Evolutionary conservation across 2,888 invertebrate genomes (phyloP).

Genomic region (Sycophila texana): DNA sequence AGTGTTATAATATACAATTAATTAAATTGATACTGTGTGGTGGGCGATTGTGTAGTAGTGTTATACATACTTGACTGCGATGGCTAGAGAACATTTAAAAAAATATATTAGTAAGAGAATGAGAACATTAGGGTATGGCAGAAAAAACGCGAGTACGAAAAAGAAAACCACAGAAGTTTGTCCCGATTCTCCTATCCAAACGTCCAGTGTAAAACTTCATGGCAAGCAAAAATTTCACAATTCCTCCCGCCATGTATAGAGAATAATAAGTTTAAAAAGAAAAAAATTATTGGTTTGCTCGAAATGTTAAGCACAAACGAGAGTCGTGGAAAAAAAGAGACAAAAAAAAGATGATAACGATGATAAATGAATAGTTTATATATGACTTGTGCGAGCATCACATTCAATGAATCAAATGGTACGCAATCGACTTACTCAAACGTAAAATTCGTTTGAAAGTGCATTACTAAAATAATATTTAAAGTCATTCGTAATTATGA

Average conservation of each 20-base stretch:
- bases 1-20: neutral
- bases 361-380: constrained; percentile 47
- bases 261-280: constrained; percentile 44
- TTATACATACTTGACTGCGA: constrained; percentile 50
- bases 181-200: constrained; percentile 54
- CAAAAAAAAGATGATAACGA: constrained; percentile 26
- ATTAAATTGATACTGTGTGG: constrained; percentile 37
- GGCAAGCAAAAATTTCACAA: constrained; percentile 52
- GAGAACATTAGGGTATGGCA: constrained; percentile 30
- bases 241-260: constrained; percentile 52
- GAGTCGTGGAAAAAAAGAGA: constrained; percentile 19
- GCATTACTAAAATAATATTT: constrained; percentile 22
- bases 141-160: constrained; percentile 35
- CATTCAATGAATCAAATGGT: constrained; percentile 59
- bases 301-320: constrained; percentile 41
- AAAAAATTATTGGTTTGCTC: constrained; percentile 46
- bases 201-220: constrained; percentile 53
- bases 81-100: constrained; percentile 39
- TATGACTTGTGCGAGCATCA: constrained; percentile 49
- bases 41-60: constrained; percentile 55
- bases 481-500: constrained; percentile 54
- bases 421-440: constrained; percentile 55
- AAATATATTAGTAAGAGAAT: constrained; percentile 27
- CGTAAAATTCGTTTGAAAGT: constrained; percentile 46
- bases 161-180: constrained; percentile 34